Conservation (phyloP, 1,140 invertebrate genomes). For the Helicorthomorpha holstii region DNA sequence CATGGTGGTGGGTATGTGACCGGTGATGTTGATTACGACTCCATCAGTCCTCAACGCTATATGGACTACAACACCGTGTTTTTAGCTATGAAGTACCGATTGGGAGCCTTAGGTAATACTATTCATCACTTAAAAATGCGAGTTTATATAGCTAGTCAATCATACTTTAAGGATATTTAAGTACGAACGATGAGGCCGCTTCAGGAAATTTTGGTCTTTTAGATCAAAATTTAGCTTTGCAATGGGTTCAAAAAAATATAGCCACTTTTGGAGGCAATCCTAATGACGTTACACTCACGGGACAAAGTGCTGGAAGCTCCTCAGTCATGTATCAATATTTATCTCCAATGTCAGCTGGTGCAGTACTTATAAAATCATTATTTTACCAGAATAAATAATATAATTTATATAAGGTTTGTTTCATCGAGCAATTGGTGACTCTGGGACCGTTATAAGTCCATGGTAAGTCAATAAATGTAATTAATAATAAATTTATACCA, state of each 20-base stretch:
- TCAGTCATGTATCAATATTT: slow-evolving; percentile 8
- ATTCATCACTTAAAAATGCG: not conserved
- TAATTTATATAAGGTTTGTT: slow-evolving; percentile 41
- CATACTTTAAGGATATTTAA: slow-evolving; percentile 18
- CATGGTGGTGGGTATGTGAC: slow-evolving; percentile 25
- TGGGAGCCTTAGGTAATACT: slow-evolving; percentile 16
- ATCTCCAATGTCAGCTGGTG: not conserved
- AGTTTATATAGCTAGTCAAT: not conserved
- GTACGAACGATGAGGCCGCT: slow-evolving; percentile 18
- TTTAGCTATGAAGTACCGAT: slow-evolving; percentile 22
- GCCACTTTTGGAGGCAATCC: slow-evolving; percentile 37
- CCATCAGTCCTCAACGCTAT: slow-evolving; percentile 10
- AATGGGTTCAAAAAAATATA: slow-evolving; percentile 29
- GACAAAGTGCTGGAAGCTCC: slow-evolving; percentile 18
- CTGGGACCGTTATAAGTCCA: slow-evolving; percentile 54
- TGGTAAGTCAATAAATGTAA: slow-evolving; percentile 52
- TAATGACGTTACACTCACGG: slow-evolving; percentile 25
- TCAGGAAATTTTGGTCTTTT: slow-evolving; percentile 26
- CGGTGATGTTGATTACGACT: slow-evolving; percentile 10
- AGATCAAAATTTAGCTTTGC: slow-evolving; percentile 22
- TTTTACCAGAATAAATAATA: no score
- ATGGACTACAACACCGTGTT: slow-evolving; percentile 18
- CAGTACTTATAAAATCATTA: no score
- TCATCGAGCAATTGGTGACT: slow-evolving; percentile 52
- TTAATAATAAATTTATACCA: no score